These are phyloP conservation scores for Drosophila niveifrons DNA, from an alignment of 2,888 invertebrate genomes.

Conservation along the genomic window DNA sequence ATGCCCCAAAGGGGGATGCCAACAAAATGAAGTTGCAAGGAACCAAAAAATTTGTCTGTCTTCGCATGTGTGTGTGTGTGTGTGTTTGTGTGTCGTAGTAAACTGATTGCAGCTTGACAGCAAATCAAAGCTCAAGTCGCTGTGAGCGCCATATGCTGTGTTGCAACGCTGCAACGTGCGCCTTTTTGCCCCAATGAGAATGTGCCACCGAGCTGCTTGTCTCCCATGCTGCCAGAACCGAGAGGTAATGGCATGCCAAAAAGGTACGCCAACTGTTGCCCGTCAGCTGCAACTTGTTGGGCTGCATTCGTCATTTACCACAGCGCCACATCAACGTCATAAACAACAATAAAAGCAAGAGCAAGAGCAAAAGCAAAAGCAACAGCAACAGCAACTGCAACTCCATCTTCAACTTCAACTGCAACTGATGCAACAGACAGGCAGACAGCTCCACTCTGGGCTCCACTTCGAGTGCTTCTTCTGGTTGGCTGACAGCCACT, in stretches of 20 bases:
- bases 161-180: constrained; percentile 18
- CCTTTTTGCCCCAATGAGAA: constrained; percentile 68
- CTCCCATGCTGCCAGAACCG: not conserved
- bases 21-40: constrained; percentile 78
- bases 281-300: constrained; percentile 70
- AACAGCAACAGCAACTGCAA: constrained; percentile 27
- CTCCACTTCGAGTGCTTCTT: constrained; percentile 48
- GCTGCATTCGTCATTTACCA: constrained; percentile 56
- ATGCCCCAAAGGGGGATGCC: constrained; percentile 61
- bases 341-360: constrained; percentile 56
- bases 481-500: constrained; percentile 66
- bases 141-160: constrained; percentile 49
- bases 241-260: constrained; percentile 41
- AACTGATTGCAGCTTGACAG: constrained; percentile 58
- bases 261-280: constrained; percentile 70
- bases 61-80: constrained; percentile 5
- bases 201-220: constrained; percentile 54
- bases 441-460: constrained; percentile 34
- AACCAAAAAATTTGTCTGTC: constrained; percentile 34
- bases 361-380: constrained; percentile 26
- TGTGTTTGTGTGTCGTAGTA: constrained; percentile 15
- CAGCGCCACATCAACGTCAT: constrained; percentile 68
- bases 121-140: constrained; percentile 58
- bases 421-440: constrained; percentile 19
- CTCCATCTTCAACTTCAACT: constrained; percentile 43